Evolutionary conservation across 2,888 invertebrate species (phyloP), one percentile per base, ranked within the genome.

Genomic region (Netelia melanura): DNA sequence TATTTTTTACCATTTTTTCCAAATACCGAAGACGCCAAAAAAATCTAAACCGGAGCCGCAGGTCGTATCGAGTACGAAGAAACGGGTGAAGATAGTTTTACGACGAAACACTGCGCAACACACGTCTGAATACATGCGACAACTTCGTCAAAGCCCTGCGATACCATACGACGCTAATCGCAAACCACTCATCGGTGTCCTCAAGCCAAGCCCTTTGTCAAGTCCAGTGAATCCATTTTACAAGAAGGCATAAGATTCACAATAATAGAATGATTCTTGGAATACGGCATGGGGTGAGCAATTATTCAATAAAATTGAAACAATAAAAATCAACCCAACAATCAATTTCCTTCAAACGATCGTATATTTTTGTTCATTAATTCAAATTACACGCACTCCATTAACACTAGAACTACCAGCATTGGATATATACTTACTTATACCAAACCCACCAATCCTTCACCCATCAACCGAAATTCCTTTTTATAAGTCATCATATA

Each of bases 171-270:
- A 98, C 91, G 95, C 97, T 0, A 94, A 94, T 21, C 96, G 95
- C 78, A 95, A 95, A 88, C 98, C 98, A 0, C 91, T 91, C 0
- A 96, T 96, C 88, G 96, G 97, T 0, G 95, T 97, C n/a, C 92
- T 98, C 1, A 98, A 98, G 90, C 95, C 96, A 0, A 95, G 95
- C 68, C 95, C 95, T 0, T 94, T 96, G 1, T 95, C 96, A 0
- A 96, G 96, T 0, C 97, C 97, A 0, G 96, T 97, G 0, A 97
- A 97, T 93, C 97, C 97, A 0, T 97, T 97, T 93, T 96, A 97
- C 89, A 96, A 95, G 89, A 95, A 94, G 72, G 76, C 78, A 38
- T 84, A 82, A 75, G 43, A 64, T 54, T 74, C 11, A 30, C 6
- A 67, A 62, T 54, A 14, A 23, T 21, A 38, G 44, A 11, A 25